Base-by-base conservation (phyloP, 1,140 invertebrate species). In the Drosophila mayri region DNA sequence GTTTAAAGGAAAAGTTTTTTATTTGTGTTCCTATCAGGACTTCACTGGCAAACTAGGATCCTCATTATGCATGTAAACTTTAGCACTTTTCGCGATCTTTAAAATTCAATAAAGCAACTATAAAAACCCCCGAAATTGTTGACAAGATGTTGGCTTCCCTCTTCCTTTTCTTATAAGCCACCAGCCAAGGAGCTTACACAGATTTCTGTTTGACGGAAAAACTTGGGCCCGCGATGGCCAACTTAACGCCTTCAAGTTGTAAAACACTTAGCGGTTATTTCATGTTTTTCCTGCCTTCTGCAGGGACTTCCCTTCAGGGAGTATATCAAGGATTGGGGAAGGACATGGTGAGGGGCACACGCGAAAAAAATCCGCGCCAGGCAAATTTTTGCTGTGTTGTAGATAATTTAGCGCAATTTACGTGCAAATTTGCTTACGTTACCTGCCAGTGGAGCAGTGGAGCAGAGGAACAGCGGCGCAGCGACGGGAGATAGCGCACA, bases 241-340 rank as follows among this genome's bases (percentile, higher is more conserved):
- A 86, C 76, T 88, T 90, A 90, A 90, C 81, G 81, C 85, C 70
- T 84, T 68, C 77, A 71, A 85, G 73, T 90, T 88, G 84, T 90
- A 88, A 88, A 88, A 88, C 85, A 90, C 85, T 88, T 88, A 90
- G 81, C 84, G 85, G 80, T 84, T 83, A 80, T 90, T 90, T 84
- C 78, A 71, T 82, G 77, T 84, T 80, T 68, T 65, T 77, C 55
- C 40, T 55, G 58, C 44, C 68, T 67, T 59, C 30, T 32, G 28
- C 20, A 8, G 43, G 47, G 32, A 43, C 40, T 54, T 32, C 46
- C 55, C 30, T 58, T 43, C 25, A 35, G 57, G 55, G 18, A 52
- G 40, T 47, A 18, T 70, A 52, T 62, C 3, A 37, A 37, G 32
- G 43, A 38, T 66, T 81, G 32, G 40, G 46, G 37, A 30, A 25